phyloP scores from a whole-genome alignment of 1,140 invertebrate genomes.

The Drosophila ananassae region DNA sequence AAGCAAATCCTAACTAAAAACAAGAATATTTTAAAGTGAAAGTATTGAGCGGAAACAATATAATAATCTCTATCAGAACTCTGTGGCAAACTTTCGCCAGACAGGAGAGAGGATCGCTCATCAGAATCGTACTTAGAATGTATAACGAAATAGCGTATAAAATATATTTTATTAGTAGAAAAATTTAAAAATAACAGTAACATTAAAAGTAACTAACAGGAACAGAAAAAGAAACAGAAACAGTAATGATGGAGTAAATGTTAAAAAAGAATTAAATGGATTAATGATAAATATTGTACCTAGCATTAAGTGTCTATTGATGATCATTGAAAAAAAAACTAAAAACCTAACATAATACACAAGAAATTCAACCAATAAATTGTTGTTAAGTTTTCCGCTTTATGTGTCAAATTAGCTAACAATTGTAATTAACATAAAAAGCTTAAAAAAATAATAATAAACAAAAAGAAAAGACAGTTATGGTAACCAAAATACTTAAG shows the following conservation, averaged over 20 bases:
- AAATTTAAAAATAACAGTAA: slow-evolving; percentile 68
- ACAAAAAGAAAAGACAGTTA: slow-evolving; percentile 38
- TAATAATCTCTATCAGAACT: slow-evolving; percentile 28
- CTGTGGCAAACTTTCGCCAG: slow-evolving; percentile 29
- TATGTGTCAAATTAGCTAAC: slow-evolving; percentile 83
- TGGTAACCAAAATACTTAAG: slow-evolving; percentile 44
- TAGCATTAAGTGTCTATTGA: slow-evolving; percentile 75
- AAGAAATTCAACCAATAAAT: slow-evolving; percentile 70
- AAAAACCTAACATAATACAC: slow-evolving; percentile 53
- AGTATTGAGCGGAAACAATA: slow-evolving; percentile 23
- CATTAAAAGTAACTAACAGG: slow-evolving; percentile 27
- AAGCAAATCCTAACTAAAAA: slow-evolving; percentile 51
- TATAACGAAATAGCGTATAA: slow-evolving; percentile 54
- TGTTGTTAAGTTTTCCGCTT: slow-evolving; percentile 83
- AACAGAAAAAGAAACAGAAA: slow-evolving; percentile 37
- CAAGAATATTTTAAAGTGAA: slow-evolving; percentile 56
- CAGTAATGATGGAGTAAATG: slow-evolving; percentile 34
- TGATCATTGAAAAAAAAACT: slow-evolving; percentile 51
- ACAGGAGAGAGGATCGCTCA: slow-evolving; percentile 31
- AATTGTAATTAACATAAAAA: slow-evolving; percentile 74
- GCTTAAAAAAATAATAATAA: slow-evolving; percentile 44
- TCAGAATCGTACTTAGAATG: slow-evolving; percentile 57
- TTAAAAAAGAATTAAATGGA: slow-evolving; percentile 48
- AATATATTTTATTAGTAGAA: slow-evolving; percentile 80
- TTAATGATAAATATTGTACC: slow-evolving; percentile 57